Evolutionary conservation across 2,797 vertebrate species (phyloP).

Genomic region (Rhincodon typus): DNA sequence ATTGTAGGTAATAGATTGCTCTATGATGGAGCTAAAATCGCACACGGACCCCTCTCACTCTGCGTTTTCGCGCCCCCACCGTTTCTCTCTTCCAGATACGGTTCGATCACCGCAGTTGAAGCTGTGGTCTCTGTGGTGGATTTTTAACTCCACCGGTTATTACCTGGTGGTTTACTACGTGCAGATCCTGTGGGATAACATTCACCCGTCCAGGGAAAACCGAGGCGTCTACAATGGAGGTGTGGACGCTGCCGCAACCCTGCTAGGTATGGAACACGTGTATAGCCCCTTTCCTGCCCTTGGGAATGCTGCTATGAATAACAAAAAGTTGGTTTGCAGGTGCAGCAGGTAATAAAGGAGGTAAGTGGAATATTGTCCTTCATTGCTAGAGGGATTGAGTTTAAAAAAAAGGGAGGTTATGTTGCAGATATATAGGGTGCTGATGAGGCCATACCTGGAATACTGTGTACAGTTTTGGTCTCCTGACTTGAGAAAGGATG

Average conservation of each 20-base stretch:
- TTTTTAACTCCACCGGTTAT: slow-evolving; percentile 87
- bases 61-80: neutral
- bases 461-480: too few species aligned
- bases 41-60: too few species aligned
- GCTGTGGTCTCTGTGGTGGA: slow-evolving; percentile 93
- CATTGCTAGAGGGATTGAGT: too few species aligned
- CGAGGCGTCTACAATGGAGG: slow-evolving; percentile 76
- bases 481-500: too few species aligned
- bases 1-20: too few species aligned
- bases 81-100: slow-evolving; percentile 47
- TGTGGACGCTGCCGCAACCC: slow-evolving; percentile 77
- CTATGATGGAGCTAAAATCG: too few species aligned
- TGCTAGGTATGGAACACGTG: slow-evolving; percentile 63
- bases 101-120: slow-evolving; percentile 69
- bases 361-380: too few species aligned
- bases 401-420: too few species aligned
- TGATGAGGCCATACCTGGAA: too few species aligned
- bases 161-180: slow-evolving; percentile 87
- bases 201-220: slow-evolving; percentile 50
- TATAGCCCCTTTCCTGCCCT: neutral
- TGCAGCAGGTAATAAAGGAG: too few species aligned
- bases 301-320: neutral
- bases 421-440: too few species aligned
- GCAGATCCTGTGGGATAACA: slow-evolving; percentile 80
- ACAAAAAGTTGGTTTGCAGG: too few species aligned